phyloP scores from a whole-genome alignment of 2,888 invertebrate species.

The Xylophagus ater region DNA sequence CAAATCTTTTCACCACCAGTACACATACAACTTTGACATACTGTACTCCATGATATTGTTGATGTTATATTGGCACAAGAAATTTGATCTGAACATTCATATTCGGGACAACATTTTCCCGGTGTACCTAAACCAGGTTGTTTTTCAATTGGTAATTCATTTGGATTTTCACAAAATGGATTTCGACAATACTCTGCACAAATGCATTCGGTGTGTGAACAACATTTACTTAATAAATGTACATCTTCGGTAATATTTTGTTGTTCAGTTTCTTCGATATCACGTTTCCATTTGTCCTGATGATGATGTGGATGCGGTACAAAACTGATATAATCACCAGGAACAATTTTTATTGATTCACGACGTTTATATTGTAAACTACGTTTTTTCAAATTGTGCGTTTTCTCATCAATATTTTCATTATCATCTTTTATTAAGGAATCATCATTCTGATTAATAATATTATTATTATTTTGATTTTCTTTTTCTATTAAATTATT shows the following conservation, averaged over 20 bases:
- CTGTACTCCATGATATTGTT: conserved; percentile 2
- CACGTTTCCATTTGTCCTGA: conserved; percentile 18
- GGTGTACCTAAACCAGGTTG: conserved; percentile 24
- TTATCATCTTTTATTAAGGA: background rate
- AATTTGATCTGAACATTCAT: conserved; percentile 33
- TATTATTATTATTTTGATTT: conserved; percentile 1
- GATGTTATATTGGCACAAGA: background rate
- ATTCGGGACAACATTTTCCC: conserved; percentile 41
- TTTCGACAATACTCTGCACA: conserved; percentile 20
- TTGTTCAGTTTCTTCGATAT: conserved; percentile 1
- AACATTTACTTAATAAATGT: conserved; percentile 24
- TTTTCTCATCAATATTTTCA: conserved; percentile 3
- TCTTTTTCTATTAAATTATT: conserved; percentile 2
- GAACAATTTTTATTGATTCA: conserved; percentile 22
- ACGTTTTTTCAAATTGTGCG: conserved; percentile 13
- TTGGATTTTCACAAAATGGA: background rate
- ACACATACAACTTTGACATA: conserved; percentile 32
- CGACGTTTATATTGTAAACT: conserved; percentile 19
- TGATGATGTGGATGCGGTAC: conserved; percentile 16
- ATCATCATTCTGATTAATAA: conserved; percentile 6
- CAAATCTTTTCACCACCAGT: conserved; percentile 29
- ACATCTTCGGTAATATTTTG: conserved; percentile 8
- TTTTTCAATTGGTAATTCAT: conserved; percentile 23
- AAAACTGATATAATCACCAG: conserved; percentile 23
- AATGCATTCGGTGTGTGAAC: conserved; percentile 23